Evolutionary conservation across 2,797 vertebrate species (phyloP), one percentile per base, ranked within the genome.

Genomic region (Sebastes trivittatus): DNA sequence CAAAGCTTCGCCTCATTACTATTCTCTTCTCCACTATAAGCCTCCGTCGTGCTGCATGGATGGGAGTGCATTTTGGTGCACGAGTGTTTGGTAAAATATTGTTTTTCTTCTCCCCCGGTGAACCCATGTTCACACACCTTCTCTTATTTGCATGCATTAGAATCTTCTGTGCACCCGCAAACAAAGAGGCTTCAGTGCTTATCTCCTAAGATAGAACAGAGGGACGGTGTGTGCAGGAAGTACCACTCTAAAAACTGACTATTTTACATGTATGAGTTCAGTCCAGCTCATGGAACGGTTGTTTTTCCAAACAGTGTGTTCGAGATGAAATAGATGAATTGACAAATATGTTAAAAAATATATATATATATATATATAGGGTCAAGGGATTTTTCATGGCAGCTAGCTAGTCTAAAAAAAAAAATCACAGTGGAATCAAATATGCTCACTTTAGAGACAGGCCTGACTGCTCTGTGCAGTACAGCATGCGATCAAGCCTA

Each of bases 1-100:
- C 85, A 90, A 90, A 89, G 87, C 82, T 88, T 86, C 71, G 72
- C 77, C 78, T 93, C 78, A 88, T 91, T 94, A 85, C 69, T 88
- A 91, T 92, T 86, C 84, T 87, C 76, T 61, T 63, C 78, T 86
- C 65, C 38, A 63, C 70, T 60, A 73, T 77, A 63, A 83, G 59
- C 65, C 59, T 75, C 59, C 56, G 70, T 67, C 10, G 2, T 72
- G 75, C 62, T 72, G 65, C 34, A 72, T 64, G 52, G 70, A 69
- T 86, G 71, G 73, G 78, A 77, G 83, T 86, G 77, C 63, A 64
- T 80, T 77, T 64, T 64, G 73, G 64, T 69, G 65, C 65, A 72
- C 64, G 46, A 68, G 68, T 74, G 59, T 81, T 80, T 72, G 60
- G 68, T 83, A 80, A 82, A 84, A 80, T 72, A 71, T 71, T 77